A percentile compares a stretch with the other conserved stretches of the same genome.
These are phyloP conservation scores for Cephus rjabovi DNA, from an alignment of 2,888 invertebrate species.

Conservation along the genomic window DNA sequence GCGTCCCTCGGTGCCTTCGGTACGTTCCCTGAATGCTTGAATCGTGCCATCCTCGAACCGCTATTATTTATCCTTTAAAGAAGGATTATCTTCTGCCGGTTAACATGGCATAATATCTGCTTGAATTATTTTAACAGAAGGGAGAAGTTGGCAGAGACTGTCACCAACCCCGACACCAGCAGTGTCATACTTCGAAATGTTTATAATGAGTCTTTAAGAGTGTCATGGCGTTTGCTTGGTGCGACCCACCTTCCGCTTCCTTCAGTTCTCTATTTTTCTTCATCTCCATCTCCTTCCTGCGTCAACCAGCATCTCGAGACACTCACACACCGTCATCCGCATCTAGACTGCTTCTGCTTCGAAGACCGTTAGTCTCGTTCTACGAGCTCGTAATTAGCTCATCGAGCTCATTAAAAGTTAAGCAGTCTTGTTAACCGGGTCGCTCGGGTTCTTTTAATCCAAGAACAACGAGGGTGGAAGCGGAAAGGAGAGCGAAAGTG, in stretches of 20 bases:
- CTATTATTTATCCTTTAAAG: background rate
- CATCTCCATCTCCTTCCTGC: background rate
- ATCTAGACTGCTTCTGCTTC: background rate
- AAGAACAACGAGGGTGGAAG: conserved; percentile 12
- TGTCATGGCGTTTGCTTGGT: conserved; percentile 9
- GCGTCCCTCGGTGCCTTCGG: background rate
- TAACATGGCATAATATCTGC: background rate
- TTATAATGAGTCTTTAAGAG: conserved; percentile 7
- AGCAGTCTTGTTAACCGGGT: conserved; percentile 45
- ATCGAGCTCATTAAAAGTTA: conserved; percentile 56
- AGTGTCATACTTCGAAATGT: background rate
- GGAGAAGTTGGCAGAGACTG: background rate
- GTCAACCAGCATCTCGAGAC: background rate
- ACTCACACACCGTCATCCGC: background rate
- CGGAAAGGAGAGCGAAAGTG: background rate
- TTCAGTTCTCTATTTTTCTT: conserved; percentile 17
- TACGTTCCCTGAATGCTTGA: background rate
- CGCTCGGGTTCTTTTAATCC: conserved; percentile 41
- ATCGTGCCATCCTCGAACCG: background rate
- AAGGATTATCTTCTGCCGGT: background rate
- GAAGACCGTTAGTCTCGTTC: conserved; percentile 16
- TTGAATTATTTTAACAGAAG: background rate
- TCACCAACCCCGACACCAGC: background rate
- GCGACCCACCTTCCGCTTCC: background rate
- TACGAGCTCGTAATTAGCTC: conserved; percentile 50